phyloP scores from a whole-genome alignment of 2,113 vertebrate species.

The Oreochromis niloticus region DNA sequence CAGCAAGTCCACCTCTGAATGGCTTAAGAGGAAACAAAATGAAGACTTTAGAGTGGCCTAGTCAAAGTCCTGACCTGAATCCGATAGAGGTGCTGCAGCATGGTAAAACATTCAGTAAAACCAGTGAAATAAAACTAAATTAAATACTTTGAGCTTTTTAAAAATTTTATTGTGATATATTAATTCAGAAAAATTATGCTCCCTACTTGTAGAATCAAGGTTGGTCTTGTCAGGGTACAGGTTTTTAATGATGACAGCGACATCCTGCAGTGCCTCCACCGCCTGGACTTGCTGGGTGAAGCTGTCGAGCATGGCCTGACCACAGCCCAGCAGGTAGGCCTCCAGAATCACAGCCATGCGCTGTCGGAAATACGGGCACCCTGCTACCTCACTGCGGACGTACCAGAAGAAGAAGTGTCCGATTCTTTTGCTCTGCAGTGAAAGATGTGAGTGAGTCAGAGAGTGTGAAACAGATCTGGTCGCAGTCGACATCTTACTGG shows the following conservation, averaged over 20 bases:
- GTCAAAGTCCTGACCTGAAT: neutral
- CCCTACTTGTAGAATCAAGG: constrained; percentile 60
- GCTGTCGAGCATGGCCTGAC: constrained; percentile 62
- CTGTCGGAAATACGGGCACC: constrained; percentile 69
- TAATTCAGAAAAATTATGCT: neutral
- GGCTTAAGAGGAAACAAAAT: neutral
- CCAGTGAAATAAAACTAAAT: neutral
- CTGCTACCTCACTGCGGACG: constrained; percentile 71
- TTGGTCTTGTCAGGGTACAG: constrained; percentile 68
- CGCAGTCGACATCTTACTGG: neutral
- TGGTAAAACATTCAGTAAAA: neutral
- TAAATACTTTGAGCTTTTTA: neutral
- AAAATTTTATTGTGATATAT: neutral
- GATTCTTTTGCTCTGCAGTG: constrained; percentile 73
- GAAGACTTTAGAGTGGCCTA: neutral
- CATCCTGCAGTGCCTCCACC: constrained; percentile 58
- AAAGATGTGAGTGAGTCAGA: neutral
- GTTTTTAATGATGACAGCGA: constrained; percentile 59
- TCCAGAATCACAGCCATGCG: constrained; percentile 76
- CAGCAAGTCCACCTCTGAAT: neutral
- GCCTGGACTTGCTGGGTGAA: constrained; percentile 70
- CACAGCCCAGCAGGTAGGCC: constrained; percentile 76
- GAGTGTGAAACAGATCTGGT: neutral
- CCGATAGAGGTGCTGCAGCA: neutral
- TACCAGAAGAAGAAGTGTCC: constrained; percentile 83